These are phyloP conservation scores for Sparidentex hasta DNA, from an alignment of 2,797 vertebrate genomes.

Conservation along the genomic window DNA sequence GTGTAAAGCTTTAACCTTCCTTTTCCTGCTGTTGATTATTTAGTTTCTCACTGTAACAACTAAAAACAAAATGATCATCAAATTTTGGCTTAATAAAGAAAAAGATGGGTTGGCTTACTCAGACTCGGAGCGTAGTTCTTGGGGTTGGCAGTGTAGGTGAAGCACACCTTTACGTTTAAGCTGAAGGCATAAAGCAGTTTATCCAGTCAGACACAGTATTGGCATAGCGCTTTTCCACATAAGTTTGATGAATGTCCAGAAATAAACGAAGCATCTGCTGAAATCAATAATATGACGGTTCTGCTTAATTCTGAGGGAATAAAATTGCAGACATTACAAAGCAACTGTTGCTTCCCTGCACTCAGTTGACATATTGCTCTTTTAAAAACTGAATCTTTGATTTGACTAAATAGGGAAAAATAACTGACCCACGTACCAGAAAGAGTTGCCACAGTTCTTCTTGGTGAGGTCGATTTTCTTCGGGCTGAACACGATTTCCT, in stretches of 20 bases:
- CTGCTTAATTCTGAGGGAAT: not conserved
- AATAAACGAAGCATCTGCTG: not conserved
- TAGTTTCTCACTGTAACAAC: too few species aligned
- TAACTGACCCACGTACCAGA: constrained; percentile 76
- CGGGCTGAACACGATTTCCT: constrained; percentile 88
- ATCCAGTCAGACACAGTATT: constrained; percentile 21
- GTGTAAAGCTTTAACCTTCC: too few species aligned
- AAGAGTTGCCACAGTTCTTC: constrained; percentile 81
- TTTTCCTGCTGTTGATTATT: too few species aligned
- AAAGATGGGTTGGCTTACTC: constrained; percentile 84
- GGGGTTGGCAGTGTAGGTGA: constrained; percentile 90
- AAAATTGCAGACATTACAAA: too few species aligned
- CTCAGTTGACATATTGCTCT: too few species aligned
- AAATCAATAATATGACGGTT: not conserved
- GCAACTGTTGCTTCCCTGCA: too few species aligned
- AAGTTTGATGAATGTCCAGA: not conserved
- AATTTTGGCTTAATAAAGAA: not conserved
- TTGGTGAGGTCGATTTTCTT: constrained; percentile 89
- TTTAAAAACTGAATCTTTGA: not conserved
- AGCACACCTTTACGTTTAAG: constrained; percentile 89
- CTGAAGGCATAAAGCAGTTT: constrained; percentile 76
- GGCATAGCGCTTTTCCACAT: not conserved
- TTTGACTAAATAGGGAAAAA: not conserved
- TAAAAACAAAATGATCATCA: too few species aligned
- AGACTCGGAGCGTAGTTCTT: constrained; percentile 86